Evolutionary conservation across 2,888 invertebrate species (phyloP).

Genomic region (Tromatobia lineatoria): DNA sequence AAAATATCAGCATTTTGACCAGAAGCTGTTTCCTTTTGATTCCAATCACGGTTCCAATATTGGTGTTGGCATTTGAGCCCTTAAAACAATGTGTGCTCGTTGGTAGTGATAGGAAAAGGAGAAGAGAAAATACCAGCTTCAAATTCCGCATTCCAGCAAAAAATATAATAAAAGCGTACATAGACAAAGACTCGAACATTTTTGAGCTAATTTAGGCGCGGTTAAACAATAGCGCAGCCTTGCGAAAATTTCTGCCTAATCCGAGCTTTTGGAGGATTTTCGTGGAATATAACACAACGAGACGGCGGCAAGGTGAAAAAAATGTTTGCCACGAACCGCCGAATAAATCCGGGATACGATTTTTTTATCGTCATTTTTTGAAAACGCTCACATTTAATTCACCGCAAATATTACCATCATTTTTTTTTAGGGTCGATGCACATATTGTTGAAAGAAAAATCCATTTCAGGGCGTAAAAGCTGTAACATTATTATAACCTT

Average conservation of each 20-base stretch:
- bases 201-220: slow-evolving; percentile 1
- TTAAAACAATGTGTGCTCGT: not conserved
- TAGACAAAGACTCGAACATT: slow-evolving; percentile 2
- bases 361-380: too few species aligned
- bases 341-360: not conserved
- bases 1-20: not conserved
- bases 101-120: not conserved
- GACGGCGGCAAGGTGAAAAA: not conserved
- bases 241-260: not conserved
- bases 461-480: too few species aligned
- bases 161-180: not conserved
- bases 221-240: not conserved
- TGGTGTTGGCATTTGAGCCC: not conserved
- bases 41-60: not conserved
- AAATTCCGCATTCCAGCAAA: not conserved
- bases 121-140: not conserved
- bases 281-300: not conserved
- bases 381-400: too few species aligned
- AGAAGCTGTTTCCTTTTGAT: not conserved
- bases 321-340: not conserved
- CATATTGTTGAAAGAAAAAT: too few species aligned
- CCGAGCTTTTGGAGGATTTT: not conserved
- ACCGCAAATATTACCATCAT: too few species aligned
- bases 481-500: too few species aligned
- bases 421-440: too few species aligned